A percentile compares a stretch with the other conserved stretches of the same genome.
These are phyloP conservation scores for Lissocephala sabroskyi DNA, from an alignment of 2,888 invertebrate species.

Conservation along the genomic window DNA sequence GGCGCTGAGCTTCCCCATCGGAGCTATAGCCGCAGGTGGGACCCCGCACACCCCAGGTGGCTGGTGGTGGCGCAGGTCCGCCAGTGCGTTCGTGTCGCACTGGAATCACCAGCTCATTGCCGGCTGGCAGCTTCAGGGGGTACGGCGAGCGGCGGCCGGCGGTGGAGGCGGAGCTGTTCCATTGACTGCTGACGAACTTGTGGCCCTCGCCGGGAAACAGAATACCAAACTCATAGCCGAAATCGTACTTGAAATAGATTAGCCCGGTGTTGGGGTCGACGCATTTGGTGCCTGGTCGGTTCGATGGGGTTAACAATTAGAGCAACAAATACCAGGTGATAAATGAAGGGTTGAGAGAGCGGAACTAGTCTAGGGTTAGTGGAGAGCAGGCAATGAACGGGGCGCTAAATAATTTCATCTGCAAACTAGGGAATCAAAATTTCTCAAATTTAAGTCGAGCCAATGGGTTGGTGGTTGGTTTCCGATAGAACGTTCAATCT, in stretches of 20 bases:
- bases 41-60: conserved; percentile 8
- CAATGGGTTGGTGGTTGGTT: conserved; percentile 8
- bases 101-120: conserved; percentile 77
- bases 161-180: conserved; percentile 44
- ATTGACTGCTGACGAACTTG: conserved; percentile 71
- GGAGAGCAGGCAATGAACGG: too few relatives aligned
- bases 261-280: conserved; percentile 83
- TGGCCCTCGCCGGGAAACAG: conserved; percentile 80
- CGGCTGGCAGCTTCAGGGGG: conserved; percentile 74
- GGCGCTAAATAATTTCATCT: conserved; percentile 7
- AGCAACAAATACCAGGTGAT: conserved; percentile 22
- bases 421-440: too few relatives aligned
- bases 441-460: conserved; percentile 39
- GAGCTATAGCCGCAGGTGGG: conserved; percentile 55
- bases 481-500: not conserved
- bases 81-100: conserved; percentile 77
- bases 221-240: conserved; percentile 85
- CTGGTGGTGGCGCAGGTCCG: conserved; percentile 8
- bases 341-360: not conserved
- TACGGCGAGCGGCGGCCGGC: conserved; percentile 51
- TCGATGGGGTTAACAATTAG: conserved; percentile 3
- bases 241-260: conserved; percentile 87
- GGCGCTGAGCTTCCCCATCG: conserved; percentile 51
- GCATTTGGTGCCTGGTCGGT: conserved; percentile 80
- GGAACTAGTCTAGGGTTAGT: not conserved